Base-by-base conservation (phyloP, 2,113 vertebrate species). In the Ochotona princeps region DNA sequence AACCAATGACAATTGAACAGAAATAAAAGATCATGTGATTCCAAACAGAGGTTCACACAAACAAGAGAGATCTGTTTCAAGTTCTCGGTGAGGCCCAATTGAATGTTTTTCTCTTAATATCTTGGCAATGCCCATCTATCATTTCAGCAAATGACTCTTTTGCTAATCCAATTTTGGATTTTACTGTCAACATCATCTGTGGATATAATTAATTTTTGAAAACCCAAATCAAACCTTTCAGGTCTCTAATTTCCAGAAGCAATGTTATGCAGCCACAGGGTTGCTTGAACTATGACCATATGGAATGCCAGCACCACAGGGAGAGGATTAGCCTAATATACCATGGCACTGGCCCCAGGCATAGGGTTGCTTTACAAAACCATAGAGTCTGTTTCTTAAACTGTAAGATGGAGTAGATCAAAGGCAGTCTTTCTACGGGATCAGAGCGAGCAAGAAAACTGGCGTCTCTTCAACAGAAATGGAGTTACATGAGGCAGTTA, bases 171-270 rank as follows among this genome's bases (percentile, higher is more conserved):
- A 78, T 12, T 83, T 85, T 83, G 57, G 25, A 69, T 90, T 82
- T 85, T 51, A 78, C 10, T 38, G 81, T 47, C 74, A 94, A 49
- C 76, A 69, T 87, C 3, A 78, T 85, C 26, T 81, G 21, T 81
- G 76, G 35, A 30, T 63, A 79, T 70, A 67, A 87, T 44, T 21
- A 85, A 70, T 44, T 73, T 69, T 10, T 25, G 30, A 73, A 84
- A 72, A 44, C 4, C 12, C 44, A 66, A 78, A 82, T 70, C n/a
- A 28, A 25, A 38, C 70, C 89, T 54, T 26, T 87, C n/a, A 79
- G 75, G 49, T 26, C 32, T 88, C 35, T 65, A 60, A 20, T 60
- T 85, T 49, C 80, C 44, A 74, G 67, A 95, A 80, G 70, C 47
- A 80, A n/a, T 32, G 57, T 5, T 78, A 38, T 28, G 4, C 14